Evolutionary conservation across 2,113 vertebrate species (phyloP).

Genomic region (Chlamydotis undulata): DNA sequence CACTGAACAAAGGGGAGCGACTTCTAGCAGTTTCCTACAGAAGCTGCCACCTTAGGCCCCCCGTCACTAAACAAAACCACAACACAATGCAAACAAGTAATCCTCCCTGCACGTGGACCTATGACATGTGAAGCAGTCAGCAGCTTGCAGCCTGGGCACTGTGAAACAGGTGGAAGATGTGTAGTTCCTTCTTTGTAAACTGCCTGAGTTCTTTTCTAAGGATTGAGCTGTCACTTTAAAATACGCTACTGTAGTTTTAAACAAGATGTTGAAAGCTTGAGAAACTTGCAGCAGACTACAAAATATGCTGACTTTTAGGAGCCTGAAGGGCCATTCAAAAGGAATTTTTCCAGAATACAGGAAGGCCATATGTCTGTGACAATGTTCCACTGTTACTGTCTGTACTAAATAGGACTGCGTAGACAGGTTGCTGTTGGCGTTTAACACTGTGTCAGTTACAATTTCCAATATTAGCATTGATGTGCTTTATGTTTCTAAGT

Average conservation of each 20-base stretch:
- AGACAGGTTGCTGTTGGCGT: constrained; percentile 13
- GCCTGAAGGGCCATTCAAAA: not conserved
- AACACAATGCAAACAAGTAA: not conserved
- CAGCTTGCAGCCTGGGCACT: not conserved
- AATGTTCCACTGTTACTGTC: not conserved
- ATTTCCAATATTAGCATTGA: constrained; percentile 14
- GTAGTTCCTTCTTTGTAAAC: not conserved
- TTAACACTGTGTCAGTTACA: constrained; percentile 14
- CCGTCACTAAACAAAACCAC: too few relatives aligned
- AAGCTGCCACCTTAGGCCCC: too few relatives aligned
- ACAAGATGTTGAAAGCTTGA: not conserved
- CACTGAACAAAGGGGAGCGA: too few relatives aligned
- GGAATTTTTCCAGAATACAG: not conserved
- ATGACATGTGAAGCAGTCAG: not conserved
- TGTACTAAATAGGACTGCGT: not conserved
- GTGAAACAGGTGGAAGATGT: not conserved
- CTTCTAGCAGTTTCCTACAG: too few relatives aligned
- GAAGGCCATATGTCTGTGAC: not conserved
- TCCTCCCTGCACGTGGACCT: fast-evolving
- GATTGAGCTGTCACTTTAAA: not conserved
- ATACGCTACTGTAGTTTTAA: not conserved
- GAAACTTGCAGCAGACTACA: not conserved
- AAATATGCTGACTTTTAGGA: not conserved
- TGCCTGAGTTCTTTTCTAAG: not conserved
- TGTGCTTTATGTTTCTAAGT: constrained; percentile 25